These are phyloP conservation scores for Hippopotamyrus pictus DNA, from an alignment of 2,797 vertebrate genomes.

Conservation along the genomic window DNA sequence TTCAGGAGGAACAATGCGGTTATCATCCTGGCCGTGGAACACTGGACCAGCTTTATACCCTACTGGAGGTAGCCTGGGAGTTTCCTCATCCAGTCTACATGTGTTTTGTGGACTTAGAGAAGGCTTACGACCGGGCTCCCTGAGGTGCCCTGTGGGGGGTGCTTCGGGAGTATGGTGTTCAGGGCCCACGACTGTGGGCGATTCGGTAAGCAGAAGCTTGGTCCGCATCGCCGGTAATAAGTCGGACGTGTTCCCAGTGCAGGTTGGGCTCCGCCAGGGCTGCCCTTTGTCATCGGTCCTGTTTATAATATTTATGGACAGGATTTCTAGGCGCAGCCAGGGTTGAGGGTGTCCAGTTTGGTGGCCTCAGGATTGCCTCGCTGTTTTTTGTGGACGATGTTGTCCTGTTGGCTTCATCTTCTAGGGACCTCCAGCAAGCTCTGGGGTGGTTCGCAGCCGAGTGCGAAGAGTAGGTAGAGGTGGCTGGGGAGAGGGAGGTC, in stretches of 20 bases:
- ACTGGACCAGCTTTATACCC: too few species aligned
- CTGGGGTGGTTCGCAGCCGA: not conserved
- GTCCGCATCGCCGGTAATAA: too few species aligned
- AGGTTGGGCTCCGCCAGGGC: not conserved
- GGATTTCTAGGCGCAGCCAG: too few species aligned
- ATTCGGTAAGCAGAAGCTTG: too few species aligned
- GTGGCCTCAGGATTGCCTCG: not conserved
- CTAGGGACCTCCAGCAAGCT: not conserved
- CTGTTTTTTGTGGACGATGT: not conserved
- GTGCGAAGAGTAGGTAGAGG: not conserved
- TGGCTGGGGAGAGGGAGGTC: not conserved
- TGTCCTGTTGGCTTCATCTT: not conserved
- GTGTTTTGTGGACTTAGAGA: too few species aligned
- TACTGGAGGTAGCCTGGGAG: too few species aligned
- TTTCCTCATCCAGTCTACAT: too few species aligned
- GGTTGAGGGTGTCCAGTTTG: not conserved
- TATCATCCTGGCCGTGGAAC: too few species aligned
- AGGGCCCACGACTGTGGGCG: too few species aligned
- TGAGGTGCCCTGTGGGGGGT: not conserved
- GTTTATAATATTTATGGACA: not conserved
- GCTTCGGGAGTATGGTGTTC: too few species aligned
- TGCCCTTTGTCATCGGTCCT: not conserved
- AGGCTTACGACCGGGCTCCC: not conserved
- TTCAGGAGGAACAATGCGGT: too few species aligned
- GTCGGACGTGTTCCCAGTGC: not conserved